These are phyloP conservation scores for Fulica atra DNA, from an alignment of 2,113 vertebrate species.

Conservation along the genomic window DNA sequence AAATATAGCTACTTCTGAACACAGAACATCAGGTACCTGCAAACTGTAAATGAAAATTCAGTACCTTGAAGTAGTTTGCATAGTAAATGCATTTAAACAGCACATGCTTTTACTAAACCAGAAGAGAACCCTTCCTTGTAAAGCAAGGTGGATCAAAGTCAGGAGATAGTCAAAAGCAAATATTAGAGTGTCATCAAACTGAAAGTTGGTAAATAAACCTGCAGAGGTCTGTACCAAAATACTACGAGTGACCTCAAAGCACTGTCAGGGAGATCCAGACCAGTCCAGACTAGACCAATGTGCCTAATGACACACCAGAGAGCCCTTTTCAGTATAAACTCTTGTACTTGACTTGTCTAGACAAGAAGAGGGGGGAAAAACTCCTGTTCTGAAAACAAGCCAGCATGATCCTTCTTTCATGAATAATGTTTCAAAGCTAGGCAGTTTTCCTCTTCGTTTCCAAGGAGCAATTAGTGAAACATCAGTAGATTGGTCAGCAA, in stretches of 20 bases:
- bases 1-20: neutral
- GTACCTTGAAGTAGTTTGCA: neutral
- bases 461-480: constrained; percentile 76
- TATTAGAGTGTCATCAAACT: neutral
- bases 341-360: constrained; percentile 76
- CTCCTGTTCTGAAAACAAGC: constrained; percentile 69
- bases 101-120: neutral
- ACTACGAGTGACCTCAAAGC: constrained; percentile 7
- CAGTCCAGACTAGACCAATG: constrained; percentile 21
- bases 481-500: constrained; percentile 51
- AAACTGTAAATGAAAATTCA: neutral
- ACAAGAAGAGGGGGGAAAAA: constrained; percentile 42
- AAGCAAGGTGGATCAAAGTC: neutral
- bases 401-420: constrained; percentile 70
- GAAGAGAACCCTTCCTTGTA: neutral
- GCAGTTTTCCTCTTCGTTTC: constrained; percentile 60
- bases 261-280: neutral
- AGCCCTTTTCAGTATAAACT: constrained; percentile 69
- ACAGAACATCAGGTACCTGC: neutral
- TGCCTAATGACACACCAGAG: constrained; percentile 68
- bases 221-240: neutral
- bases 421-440: constrained; percentile 51
- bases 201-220: neutral
- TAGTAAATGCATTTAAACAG: neutral
- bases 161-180: neutral